These are phyloP conservation scores for Crepidodera aurea DNA, from an alignment of 2,888 invertebrate genomes.

Conservation along the genomic window DNA sequence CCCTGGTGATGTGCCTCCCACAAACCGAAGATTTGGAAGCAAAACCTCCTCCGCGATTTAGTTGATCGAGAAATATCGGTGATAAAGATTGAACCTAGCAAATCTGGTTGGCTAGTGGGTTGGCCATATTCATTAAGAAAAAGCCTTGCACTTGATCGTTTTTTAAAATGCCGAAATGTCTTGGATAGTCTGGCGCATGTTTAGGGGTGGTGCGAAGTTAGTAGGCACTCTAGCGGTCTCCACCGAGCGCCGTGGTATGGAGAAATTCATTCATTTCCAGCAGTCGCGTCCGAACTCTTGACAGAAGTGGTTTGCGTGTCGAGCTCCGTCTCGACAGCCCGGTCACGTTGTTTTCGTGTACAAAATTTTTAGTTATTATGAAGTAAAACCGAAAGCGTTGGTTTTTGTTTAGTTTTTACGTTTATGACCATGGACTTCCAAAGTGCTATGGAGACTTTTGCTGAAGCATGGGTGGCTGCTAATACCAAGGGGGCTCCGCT, in stretches of 20 bases:
- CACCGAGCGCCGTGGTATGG: constrained; percentile 32
- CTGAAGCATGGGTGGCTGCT: constrained; percentile 96
- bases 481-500: constrained; percentile 74
- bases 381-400: constrained; percentile 32
- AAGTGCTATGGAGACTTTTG: constrained; percentile 98
- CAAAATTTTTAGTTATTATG: constrained; percentile 28
- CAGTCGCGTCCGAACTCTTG: constrained; percentile 54
- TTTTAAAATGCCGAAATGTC: constrained; percentile 56
- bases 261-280: constrained; percentile 28
- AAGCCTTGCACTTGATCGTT: constrained; percentile 56
- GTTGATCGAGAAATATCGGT: constrained; percentile 44
- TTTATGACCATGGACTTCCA: constrained; percentile 87
- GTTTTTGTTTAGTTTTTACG: constrained; percentile 32
- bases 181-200: constrained; percentile 55
- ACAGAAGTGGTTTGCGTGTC: constrained; percentile 44
- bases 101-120: constrained; percentile 59
- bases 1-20: constrained; percentile 9
- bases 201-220: constrained; percentile 57
- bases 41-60: constrained; percentile 28
- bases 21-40: constrained; percentile 6
- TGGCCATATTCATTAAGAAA: constrained; percentile 58
- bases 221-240: constrained; percentile 34
- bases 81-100: constrained; percentile 50
- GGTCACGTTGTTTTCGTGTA: constrained; percentile 55
- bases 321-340: constrained; percentile 44